Base-by-base conservation (phyloP, 2,113 vertebrate genomes). In the Hyla sarda region DNA sequence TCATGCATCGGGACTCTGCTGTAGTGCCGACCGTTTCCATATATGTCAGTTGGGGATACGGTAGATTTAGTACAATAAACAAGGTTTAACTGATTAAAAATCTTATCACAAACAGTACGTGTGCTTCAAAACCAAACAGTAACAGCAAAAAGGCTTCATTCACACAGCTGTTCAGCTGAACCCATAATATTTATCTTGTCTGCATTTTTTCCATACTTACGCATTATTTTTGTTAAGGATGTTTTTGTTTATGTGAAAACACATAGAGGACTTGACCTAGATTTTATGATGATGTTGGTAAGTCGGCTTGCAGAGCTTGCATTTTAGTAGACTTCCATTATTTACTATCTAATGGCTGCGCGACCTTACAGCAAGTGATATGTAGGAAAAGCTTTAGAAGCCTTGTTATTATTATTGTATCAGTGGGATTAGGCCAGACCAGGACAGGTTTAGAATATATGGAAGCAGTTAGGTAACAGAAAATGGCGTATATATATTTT, bases 281-380 rank as follows among this genome's bases (percentile, higher is more conserved):
- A 41, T 71, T 71, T 71, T 71, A 71, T 76, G 73, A 48, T 52
- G 72, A 74, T 74, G n/a, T 41, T 74, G 41, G 37, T 47, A 47
- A 48, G n/a, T 76, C 25, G 3, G 41, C 73, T 52, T 76, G 73
- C 73, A 76, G 73, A 48, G 47, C 47, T 30, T 28, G 25, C 45
- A 45, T 50, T 76, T 76, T 50, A 48, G 73, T 52, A 52, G n/a
- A 50, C 23, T 28, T 73, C 73, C 45, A 48, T 28, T 75, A 75
- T 48, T 48, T 76, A 30, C 25, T 76, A 52, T 76, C 47, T 76
- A 71, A 47, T 47, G 72, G 2, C 21, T 47, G 41, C 45, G 41
- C 47, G 72, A 74, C 72, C 72, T 74, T 47, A 74, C 41, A 48
- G 41, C 41, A 74, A 74, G 72, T 74, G 41, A 74, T 74, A 74